Evolutionary conservation across 1,140 invertebrate genomes (phyloP), one percentile per base, ranked within the genome.

Genomic region (Pygmarrhopalites habei): DNA sequence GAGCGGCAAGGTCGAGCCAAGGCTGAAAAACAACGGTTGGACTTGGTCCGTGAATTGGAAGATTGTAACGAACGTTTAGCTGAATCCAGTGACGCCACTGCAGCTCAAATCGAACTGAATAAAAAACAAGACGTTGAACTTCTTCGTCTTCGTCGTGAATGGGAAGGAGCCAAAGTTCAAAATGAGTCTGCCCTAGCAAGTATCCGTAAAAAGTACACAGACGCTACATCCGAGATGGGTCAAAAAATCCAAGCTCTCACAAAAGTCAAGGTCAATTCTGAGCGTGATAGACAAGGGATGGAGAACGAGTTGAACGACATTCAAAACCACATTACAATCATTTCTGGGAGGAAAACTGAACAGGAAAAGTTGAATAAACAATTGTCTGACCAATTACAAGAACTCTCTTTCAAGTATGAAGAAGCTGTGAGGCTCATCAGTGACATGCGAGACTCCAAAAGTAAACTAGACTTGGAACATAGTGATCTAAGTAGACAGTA

Each of bases 191-290:
- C 92, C 70, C 82, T 98, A 72, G 88, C 90, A 72, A 90, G 88
- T 77, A 84, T 98, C 70, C 89, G 95, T 79, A 99, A 99, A 86
- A 99, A 99, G 85, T 92, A 98, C 83, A 97, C 97, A 77, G 96
- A 99, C 81, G 90, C 94, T 74, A 91, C 97, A 73, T 86, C 90
- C 72, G 94, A 98, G 79, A 93, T 99, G 87, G 90, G 92, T 73
- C 96, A 99, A 80, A 95, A 99, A 81, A 92, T 99, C 76, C 96
- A 99, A 80, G 93, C 97, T 77, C 86, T 99, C 74, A 96, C 98
- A 85, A 99, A 99, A 80, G 85, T 93, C 75, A 98, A 98, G 82
- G 89, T 90, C 77, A 97, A 95, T 94, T 95, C 80, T 85, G 88
- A 86, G 77, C 64, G 64, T 57, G 90, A 93, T 78, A 89, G 90